Conservation (phyloP, 1,140 invertebrate genomes). For the Pectinophora gossypiella region DNA sequence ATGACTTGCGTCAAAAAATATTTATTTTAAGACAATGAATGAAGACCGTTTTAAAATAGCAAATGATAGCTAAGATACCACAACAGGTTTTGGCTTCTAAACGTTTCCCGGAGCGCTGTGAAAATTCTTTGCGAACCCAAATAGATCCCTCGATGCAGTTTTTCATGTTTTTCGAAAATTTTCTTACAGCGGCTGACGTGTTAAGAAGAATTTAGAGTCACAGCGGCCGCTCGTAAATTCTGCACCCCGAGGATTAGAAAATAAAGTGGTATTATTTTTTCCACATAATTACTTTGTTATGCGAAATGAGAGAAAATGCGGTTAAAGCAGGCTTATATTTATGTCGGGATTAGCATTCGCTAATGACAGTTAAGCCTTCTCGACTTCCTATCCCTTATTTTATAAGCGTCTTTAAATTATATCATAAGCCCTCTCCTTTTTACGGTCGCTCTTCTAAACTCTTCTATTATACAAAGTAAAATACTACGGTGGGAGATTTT, state of each 20-base stretch:
- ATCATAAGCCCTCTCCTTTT: background rate
- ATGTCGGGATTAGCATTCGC: conserved; percentile 7
- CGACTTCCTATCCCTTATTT: background rate
- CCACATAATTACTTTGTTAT: conserved; percentile 23
- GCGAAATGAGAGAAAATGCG: conserved; percentile 9
- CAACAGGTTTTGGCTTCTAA: too few relatives aligned
- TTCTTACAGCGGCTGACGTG: conserved; percentile 2
- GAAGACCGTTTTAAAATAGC: too few relatives aligned
- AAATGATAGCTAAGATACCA: too few relatives aligned
- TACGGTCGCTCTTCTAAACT: background rate
- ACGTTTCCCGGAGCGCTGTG: too few relatives aligned
- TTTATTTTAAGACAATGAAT: too few relatives aligned
- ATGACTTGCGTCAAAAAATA: too few relatives aligned
- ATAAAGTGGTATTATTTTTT: conserved; percentile 23
- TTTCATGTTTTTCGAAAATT: too few relatives aligned
- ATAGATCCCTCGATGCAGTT: too few relatives aligned
- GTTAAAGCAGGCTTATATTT: conserved; percentile 19
- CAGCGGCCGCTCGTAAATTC: conserved; percentile 21
- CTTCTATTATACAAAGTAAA: background rate
- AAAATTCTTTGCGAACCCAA: too few relatives aligned
- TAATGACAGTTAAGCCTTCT: conserved; percentile 18
- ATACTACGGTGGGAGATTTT: background rate
- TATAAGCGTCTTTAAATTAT: background rate
- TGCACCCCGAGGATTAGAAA: conserved; percentile 19
- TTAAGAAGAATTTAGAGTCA: conserved; percentile 22